Conservation (phyloP, 2,797 vertebrate species). For the Thalassophryne amazonica region DNA sequence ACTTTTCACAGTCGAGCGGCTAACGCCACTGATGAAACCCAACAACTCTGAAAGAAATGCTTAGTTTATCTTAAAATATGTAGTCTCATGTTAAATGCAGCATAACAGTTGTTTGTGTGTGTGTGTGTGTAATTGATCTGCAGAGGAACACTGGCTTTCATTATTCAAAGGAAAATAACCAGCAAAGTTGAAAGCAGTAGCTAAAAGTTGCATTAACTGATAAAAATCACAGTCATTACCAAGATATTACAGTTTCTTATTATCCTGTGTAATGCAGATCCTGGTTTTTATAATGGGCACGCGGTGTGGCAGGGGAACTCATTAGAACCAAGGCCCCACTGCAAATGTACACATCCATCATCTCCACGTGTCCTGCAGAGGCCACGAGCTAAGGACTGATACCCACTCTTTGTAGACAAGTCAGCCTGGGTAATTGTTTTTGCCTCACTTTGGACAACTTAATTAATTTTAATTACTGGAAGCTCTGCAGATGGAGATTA, state of each 20-base stretch:
- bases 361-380: slow-evolving; percentile 42
- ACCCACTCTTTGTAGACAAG: slow-evolving; percentile 68
- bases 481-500: slow-evolving; percentile 44
- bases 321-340: slow-evolving; percentile 62
- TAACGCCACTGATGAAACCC: neutral
- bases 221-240: slow-evolving; percentile 54
- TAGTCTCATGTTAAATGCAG: slow-evolving; percentile 9
- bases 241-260: slow-evolving; percentile 52
- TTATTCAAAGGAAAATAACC: slow-evolving; percentile 21
- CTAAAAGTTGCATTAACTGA: slow-evolving; percentile 44
- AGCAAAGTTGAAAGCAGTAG: slow-evolving; percentile 4
- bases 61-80: slow-evolving; percentile 18
- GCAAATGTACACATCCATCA: slow-evolving; percentile 71
- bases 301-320: slow-evolving; percentile 54
- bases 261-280: slow-evolving; percentile 42
- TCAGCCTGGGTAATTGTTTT: slow-evolving; percentile 72
- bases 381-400: slow-evolving; percentile 37
- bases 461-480: slow-evolving; percentile 78
- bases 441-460: slow-evolving; percentile 65
- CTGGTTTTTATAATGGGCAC: slow-evolving; percentile 48
- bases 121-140: slow-evolving; percentile 6
- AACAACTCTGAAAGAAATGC: slow-evolving; percentile 16
- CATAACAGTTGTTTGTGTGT: neutral
- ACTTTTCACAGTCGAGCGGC: slow-evolving; percentile 14
- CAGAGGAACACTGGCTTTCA: slow-evolving; percentile 25